A percentile compares a stretch with the other conserved stretches of the same genome.
These are phyloP conservation scores for Hyles vespertilio DNA, from an alignment of 1,140 invertebrate genomes.

Conservation along the genomic window DNA sequence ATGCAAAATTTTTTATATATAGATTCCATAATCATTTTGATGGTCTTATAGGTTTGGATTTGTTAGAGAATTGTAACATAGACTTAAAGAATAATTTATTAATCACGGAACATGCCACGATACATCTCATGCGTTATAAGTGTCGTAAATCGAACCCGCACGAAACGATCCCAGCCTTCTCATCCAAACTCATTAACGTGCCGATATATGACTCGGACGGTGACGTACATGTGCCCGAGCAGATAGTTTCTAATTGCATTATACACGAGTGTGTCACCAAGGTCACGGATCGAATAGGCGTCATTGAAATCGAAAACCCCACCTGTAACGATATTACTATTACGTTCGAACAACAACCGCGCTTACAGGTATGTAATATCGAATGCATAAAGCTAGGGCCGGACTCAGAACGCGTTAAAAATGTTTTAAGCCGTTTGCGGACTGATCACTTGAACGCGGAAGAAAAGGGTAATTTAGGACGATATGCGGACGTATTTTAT, in stretches of 20 bases:
- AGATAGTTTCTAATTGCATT: constrained; percentile 20
- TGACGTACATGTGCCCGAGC: constrained; percentile 14
- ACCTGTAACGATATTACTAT: constrained; percentile 17
- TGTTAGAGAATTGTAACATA: constrained; percentile 22
- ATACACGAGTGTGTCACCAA: constrained; percentile 20
- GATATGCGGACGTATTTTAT: constrained; percentile 24
- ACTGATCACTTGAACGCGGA: constrained; percentile 5
- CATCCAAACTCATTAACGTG: constrained; percentile 15
- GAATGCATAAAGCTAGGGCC: too few species aligned
- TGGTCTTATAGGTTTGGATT: constrained; percentile 24
- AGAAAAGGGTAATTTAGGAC: not conserved
- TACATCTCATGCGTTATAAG: constrained; percentile 15
- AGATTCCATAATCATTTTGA: constrained; percentile 32
- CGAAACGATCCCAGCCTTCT: constrained; percentile 19
- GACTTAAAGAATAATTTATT: constrained; percentile 18
- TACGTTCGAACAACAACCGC: constrained; percentile 11
- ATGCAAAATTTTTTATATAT: constrained; percentile 26
- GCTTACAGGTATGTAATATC: constrained; percentile 12
- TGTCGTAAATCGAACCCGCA: constrained; percentile 19
- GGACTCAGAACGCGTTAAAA: constrained; percentile 1
- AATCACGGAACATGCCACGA: constrained; percentile 10
- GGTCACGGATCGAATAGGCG: constrained; percentile 6
- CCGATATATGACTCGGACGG: constrained; percentile 19
- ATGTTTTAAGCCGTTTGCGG: constrained; percentile 10
- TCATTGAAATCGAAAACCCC: constrained; percentile 15